Evolutionary conservation across 2,888 invertebrate genomes (phyloP), one percentile per base, ranked within the genome.

Genomic region (Diarsia dahlii): DNA sequence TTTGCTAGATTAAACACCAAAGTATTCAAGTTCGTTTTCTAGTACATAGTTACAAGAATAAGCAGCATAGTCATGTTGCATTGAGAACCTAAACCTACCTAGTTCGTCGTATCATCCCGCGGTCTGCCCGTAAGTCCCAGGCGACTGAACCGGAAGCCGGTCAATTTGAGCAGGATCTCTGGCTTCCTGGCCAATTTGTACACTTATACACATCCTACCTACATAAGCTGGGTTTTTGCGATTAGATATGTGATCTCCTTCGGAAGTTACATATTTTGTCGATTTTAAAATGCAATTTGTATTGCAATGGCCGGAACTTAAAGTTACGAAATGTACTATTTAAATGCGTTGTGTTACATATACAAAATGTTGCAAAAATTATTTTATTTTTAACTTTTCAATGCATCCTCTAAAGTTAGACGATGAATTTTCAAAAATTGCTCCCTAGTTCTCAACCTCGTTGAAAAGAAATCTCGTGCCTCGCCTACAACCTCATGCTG

Each of bases 121-220:
- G 48, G 66, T 63, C n/a, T 13, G 12, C 50, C 10, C 10, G 48
- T 10, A 48, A 20, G 62, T 75, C 76, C 68, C 75, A 28, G 54
- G 69, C 5, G 75, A 48, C 20, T 48, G 66, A 13, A 4, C 28
- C 52, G 52, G 64, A 4, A 58, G 75, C 34, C 52, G n/a, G 20
- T 8, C 46, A 23, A 23, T 23, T 15, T 23, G 23, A 68, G 20
- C 67, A 12, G 13, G 58, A 23, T 18, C 46, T 23, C 45, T 54
- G 34, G 65, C n/a, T n/a, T 46, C 23, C 46, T 20, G 62, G n/a
- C 28, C 52, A 63, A 75, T 75, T n/a, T 76, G n/a, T 63, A 48
- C 20, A 20, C 10, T 15, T 60, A 23, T 34, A 20, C 56, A 65
- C 56, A 65, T 20, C 39, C 56, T 46, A 20, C 20, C 23, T 2